Evolutionary conservation across 2,888 invertebrate genomes (phyloP), one percentile per base, ranked within the genome.

Genomic region (Altica lythri): DNA sequence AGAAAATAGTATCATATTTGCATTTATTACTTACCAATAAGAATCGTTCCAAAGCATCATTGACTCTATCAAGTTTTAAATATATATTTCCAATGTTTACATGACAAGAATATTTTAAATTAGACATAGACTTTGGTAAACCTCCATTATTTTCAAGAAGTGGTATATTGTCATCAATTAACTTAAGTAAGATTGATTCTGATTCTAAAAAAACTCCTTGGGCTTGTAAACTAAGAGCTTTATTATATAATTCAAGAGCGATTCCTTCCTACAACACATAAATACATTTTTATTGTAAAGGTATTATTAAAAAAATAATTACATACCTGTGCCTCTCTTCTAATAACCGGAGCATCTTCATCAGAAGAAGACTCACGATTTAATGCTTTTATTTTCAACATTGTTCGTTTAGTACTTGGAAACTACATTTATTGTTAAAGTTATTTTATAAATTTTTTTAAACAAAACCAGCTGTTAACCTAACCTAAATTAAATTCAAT

Each of bases 81-180:
- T 85, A 78, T 71, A 92, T 86, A 17, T 83, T 80, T 0, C 88
- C 93, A 22, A 94, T 81, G 75, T 94, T 94, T 68, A 90, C 86
- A 65, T 83, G 86, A 66, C 92, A 89, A 17, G 92, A 88, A 75
- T 93, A 94, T 69, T 92, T 90, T 50, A 94, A 80, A 46, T 85
- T 86, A 37, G 86, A 80, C 77, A 90, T 80, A 9, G 83, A 79
- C 68, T 83, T 76, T 43, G 82, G 74, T 62, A 81, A 69, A 46
- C 79, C 80, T 48, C 82, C 81, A 18, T 79, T 79, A 54, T 78
- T 72, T 64, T 80, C 79, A 1, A 80, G 74, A 56, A 80, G 78
- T n/a, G 76, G 76, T 18, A 78, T 77, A 68, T 84, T 83, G 62
- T 83, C 83, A 43, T 81, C 79, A 29, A 78, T 74, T 3, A 93